A percentile compares a stretch with the other conserved stretches of the same genome.
phyloP scores from a whole-genome alignment of 2,797 vertebrate genomes.

The Spizella passerina region DNA sequence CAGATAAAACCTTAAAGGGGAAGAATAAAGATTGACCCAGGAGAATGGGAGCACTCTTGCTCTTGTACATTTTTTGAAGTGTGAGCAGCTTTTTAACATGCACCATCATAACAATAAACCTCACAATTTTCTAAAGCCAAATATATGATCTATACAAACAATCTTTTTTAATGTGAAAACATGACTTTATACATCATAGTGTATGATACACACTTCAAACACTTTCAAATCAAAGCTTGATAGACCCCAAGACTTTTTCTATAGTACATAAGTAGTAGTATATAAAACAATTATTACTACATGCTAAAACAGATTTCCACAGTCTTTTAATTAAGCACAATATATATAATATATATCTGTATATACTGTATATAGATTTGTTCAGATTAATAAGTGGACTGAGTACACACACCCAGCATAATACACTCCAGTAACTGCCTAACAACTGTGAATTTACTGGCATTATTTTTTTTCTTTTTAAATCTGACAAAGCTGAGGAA shows the following conservation, averaged over 20 bases:
- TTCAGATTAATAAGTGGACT: constrained; percentile 32
- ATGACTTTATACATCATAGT: constrained; percentile 65
- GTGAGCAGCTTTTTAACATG: background rate
- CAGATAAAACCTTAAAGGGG: background rate
- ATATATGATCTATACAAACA: constrained; percentile 64
- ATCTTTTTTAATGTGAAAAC: constrained; percentile 62
- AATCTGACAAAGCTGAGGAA: constrained; percentile 37
- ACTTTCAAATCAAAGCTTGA: constrained; percentile 40
- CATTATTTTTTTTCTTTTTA: constrained; percentile 8
- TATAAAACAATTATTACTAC: constrained; percentile 70
- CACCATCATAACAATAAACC: background rate
- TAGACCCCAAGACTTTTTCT: constrained; percentile 40
- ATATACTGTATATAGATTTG: constrained; percentile 49
- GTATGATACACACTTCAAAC: constrained; percentile 41
- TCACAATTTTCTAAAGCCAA: constrained; percentile 48
- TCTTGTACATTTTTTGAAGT: background rate
- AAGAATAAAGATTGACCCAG: background rate
- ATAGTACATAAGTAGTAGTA: constrained; percentile 35
- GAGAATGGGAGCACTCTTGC: background rate
- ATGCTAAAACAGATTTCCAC: constrained; percentile 63
- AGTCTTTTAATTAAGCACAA: constrained; percentile 72
- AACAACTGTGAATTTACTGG: constrained; percentile 63
- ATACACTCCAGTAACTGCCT: constrained; percentile 54
- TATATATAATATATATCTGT: constrained; percentile 57
- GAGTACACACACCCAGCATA: constrained; percentile 27